phyloP scores from a whole-genome alignment of 2,888 invertebrate genomes.

The Tenthredo amoena region DNA sequence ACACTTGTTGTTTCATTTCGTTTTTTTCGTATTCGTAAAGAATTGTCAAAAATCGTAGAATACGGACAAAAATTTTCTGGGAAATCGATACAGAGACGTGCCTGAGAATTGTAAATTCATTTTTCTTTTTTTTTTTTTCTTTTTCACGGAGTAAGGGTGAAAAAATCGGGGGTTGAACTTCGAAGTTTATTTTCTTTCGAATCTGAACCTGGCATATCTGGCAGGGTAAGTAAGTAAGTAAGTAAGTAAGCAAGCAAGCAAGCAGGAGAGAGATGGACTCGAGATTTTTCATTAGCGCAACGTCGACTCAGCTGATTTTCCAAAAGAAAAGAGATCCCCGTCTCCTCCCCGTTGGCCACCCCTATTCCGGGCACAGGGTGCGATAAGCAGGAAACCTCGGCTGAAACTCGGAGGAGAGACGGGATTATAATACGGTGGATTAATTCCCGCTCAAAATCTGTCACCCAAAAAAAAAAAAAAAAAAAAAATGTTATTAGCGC shows the following conservation, averaged over 20 bases:
- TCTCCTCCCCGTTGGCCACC: neutral
- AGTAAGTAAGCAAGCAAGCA: neutral
- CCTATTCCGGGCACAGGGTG: slow-evolving; percentile 14
- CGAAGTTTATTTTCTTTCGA: neutral
- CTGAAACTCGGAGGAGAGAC: slow-evolving; percentile 49
- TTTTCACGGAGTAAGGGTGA: neutral
- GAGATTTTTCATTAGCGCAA: slow-evolving; percentile 78
- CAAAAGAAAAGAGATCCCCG: slow-evolving; percentile 25
- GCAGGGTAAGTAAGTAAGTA: neutral
- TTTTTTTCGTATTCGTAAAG: neutral
- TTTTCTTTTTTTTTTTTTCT: neutral
- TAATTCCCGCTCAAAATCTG: slow-evolving; percentile 77
- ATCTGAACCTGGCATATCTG: neutral
- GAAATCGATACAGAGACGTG: too few species aligned
- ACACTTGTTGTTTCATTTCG: neutral
- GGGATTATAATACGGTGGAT: slow-evolving; percentile 75
- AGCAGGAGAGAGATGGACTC: slow-evolving; percentile 23
- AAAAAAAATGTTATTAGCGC: neutral
- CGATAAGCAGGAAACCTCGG: slow-evolving; percentile 53
- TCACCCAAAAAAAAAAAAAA: slow-evolving; percentile 64
- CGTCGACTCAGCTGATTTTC: slow-evolving; percentile 74
- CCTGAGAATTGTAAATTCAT: too few species aligned
- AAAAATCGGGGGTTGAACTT: neutral
- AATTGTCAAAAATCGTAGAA: too few species aligned
- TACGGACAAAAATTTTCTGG: too few species aligned